A percentile compares a stretch with the other conserved stretches of the same genome.
Conservation (phyloP, 1,140 invertebrate species). For the Platorchestia sp. region DNA sequence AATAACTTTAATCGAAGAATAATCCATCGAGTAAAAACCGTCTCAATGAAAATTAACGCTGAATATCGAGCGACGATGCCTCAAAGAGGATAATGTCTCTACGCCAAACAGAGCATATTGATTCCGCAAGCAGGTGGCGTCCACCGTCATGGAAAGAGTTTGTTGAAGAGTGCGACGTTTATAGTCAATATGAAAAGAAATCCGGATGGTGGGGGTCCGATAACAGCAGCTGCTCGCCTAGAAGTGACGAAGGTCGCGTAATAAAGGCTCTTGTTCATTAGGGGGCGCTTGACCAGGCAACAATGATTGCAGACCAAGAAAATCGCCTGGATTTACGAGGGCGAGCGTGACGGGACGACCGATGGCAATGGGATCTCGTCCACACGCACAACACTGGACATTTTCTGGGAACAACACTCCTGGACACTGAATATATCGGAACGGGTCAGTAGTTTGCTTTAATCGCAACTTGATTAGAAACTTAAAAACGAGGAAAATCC, state of each 20-base stretch:
- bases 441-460: too few species aligned
- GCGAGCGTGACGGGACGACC: neutral
- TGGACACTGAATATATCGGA: too few species aligned
- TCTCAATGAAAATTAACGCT: too few species aligned
- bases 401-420: neutral
- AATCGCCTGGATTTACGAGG: neutral
- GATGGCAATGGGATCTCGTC: neutral
- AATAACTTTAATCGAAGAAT: too few species aligned
- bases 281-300: neutral
- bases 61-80: neutral
- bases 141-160: neutral
- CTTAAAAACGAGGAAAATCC: too few species aligned
- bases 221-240: neutral
- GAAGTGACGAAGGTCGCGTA: neutral
- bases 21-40: too few species aligned
- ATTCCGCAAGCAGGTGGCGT: neutral
- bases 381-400: neutral
- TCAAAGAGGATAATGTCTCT: neutral
- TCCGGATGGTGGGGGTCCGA: neutral
- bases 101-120: neutral
- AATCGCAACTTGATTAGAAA: too few species aligned
- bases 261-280: neutral
- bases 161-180: neutral
- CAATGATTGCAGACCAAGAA: neutral
- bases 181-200: neutral